These are phyloP conservation scores for Apostichopus parvimensis DNA, from an alignment of 35 echinoderm and acorn worm genomes.

Conservation along the genomic window DNA sequence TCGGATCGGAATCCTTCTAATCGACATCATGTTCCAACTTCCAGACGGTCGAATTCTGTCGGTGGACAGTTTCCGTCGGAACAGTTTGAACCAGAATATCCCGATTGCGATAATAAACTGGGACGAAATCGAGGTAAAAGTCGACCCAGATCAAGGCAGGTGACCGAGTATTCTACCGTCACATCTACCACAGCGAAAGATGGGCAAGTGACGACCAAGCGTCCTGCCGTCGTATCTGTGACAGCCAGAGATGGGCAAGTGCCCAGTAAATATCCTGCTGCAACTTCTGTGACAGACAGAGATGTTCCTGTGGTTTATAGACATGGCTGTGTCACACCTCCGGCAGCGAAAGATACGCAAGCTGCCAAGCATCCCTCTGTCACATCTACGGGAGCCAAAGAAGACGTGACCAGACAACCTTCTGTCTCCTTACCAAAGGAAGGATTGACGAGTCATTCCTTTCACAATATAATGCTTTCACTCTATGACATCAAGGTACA, in stretches of 20 bases:
- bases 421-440: not conserved
- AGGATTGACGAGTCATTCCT: not conserved
- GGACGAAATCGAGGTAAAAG: not conserved
- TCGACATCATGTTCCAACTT: not conserved
- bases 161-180: not conserved
- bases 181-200: not conserved
- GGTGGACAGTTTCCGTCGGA: not conserved
- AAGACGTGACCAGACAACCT: not conserved
- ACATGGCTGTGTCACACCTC: not conserved
- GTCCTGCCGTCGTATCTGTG: not conserved
- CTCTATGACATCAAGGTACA: conserved; percentile 22
- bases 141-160: not conserved
- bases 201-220: not conserved
- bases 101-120: not conserved
- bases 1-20: not conserved
- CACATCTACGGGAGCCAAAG: not conserved
- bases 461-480: conserved; percentile 42
- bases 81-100: not conserved
- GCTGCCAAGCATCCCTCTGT: not conserved
- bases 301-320: not conserved
- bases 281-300: not conserved
- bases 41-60: not conserved
- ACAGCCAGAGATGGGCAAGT: not conserved
- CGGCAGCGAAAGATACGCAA: not conserved
- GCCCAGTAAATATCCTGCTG: not conserved